Percentiles rank a stretch among this genome's conserved stretches.
Conservation (phyloP, 1,140 invertebrate genomes). For the Zophobas morio region DNA sequence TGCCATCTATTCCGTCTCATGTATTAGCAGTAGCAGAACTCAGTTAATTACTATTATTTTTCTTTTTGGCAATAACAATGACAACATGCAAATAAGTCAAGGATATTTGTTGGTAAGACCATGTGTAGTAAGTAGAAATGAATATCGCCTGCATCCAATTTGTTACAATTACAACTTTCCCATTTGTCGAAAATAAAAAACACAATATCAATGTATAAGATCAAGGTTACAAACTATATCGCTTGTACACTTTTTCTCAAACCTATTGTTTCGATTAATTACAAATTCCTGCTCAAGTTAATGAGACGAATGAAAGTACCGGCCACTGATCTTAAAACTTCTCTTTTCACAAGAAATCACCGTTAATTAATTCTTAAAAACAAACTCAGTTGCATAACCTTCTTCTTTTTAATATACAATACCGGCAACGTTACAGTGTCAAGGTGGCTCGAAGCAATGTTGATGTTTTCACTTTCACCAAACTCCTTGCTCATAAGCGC, state of each 20-base stretch:
- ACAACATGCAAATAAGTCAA: slow-evolving; percentile 4
- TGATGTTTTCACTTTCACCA: slow-evolving; percentile 55
- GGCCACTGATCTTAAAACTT: no score
- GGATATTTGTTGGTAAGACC: background rate
- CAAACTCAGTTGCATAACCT: slow-evolving; percentile 27
- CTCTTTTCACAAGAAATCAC: no score
- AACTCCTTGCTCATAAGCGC: slow-evolving; percentile 48
- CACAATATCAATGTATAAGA: background rate
- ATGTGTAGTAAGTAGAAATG: background rate
- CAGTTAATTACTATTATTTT: no score
- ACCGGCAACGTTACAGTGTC: slow-evolving; percentile 50
- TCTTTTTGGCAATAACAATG: background rate
- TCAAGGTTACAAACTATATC: background rate
- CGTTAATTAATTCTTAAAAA: background rate
- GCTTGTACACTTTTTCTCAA: slow-evolving; percentile 11
- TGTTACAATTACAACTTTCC: background rate
- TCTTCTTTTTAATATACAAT: slow-evolving; percentile 35
- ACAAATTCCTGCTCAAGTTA: slow-evolving; percentile 16
- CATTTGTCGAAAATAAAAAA: background rate
- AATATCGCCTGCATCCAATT: background rate
- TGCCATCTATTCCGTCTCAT: background rate
- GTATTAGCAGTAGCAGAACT: no score
- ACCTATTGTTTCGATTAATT: slow-evolving; percentile 12
- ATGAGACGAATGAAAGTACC: background rate
- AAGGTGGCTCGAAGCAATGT: slow-evolving; percentile 48